Conservation (phyloP, 2,888 invertebrate genomes). For the Phengaris alcon region DNA sequence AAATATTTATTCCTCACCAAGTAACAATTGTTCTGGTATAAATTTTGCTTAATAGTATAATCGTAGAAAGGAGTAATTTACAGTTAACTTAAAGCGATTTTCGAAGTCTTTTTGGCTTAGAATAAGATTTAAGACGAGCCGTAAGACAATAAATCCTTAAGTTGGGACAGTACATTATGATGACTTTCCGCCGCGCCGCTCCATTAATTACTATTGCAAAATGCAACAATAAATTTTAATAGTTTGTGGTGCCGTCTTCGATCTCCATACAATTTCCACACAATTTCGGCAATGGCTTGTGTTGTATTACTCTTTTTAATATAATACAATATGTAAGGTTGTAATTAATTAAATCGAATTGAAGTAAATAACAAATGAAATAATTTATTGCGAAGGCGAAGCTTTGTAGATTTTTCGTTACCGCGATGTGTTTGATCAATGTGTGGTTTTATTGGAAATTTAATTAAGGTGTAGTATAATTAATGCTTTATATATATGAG, state of each 20-base stretch:
- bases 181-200: background rate
- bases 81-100: too few relatives aligned
- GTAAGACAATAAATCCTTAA: too few relatives aligned
- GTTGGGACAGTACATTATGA: background rate
- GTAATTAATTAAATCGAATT: background rate
- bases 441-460: background rate
- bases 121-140: too few relatives aligned
- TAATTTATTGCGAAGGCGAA: background rate
- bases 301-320: background rate
- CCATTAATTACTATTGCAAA: background rate
- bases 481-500: background rate
- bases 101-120: too few relatives aligned
- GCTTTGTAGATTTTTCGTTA: background rate
- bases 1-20: too few relatives aligned
- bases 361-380: background rate
- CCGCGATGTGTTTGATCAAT: background rate
- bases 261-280: background rate
- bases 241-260: background rate
- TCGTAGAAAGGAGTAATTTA: too few relatives aligned
- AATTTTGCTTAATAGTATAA: too few relatives aligned
- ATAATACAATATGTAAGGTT: too few relatives aligned
- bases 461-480: background rate
- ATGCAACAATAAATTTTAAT: background rate
- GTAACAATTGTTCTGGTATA: too few relatives aligned
- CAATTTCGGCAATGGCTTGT: constrained; percentile 1